phyloP scores from a whole-genome alignment of 2,888 invertebrate species.

The Portevinia maculata region DNA sequence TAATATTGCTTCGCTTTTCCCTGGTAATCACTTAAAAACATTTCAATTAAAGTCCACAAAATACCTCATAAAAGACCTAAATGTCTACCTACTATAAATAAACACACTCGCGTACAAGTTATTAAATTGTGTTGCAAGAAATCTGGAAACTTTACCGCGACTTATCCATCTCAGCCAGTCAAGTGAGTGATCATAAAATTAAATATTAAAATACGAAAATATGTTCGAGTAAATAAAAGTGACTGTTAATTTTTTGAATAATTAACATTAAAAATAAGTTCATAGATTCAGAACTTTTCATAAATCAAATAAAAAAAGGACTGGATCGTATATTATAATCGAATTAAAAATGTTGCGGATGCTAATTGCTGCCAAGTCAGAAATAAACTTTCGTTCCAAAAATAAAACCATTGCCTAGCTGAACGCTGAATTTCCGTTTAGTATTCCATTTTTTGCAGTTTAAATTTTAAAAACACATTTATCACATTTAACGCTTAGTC shows the following conservation, averaged over 20 bases:
- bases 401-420: constrained; percentile 22
- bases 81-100: constrained; percentile 12
- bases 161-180: not conserved
- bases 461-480: not conserved
- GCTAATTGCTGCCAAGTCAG: constrained; percentile 29
- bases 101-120: not conserved
- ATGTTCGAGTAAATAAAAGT: constrained; percentile 17
- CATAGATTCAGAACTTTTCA: not conserved
- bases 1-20: not conserved
- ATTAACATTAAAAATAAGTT: not conserved
- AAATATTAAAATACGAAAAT: not conserved
- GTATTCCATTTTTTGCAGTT: not conserved
- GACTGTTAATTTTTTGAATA: not conserved
- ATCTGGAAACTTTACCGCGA: not conserved
- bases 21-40: not conserved
- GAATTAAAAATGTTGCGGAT: constrained; percentile 1
- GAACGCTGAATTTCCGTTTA: constrained; percentile 1
- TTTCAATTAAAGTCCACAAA: not conserved
- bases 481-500: not conserved
- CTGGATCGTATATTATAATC: not conserved
- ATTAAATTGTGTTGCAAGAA: constrained; percentile 12
- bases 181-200: constrained; percentile 13
- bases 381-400: constrained; percentile 32
- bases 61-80: not conserved
- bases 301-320: not conserved